A percentile compares a stretch with the other conserved stretches of the same genome.
Conservation (phyloP, 2,113 vertebrate species). For the Myrmecophaga tridactyla region DNA sequence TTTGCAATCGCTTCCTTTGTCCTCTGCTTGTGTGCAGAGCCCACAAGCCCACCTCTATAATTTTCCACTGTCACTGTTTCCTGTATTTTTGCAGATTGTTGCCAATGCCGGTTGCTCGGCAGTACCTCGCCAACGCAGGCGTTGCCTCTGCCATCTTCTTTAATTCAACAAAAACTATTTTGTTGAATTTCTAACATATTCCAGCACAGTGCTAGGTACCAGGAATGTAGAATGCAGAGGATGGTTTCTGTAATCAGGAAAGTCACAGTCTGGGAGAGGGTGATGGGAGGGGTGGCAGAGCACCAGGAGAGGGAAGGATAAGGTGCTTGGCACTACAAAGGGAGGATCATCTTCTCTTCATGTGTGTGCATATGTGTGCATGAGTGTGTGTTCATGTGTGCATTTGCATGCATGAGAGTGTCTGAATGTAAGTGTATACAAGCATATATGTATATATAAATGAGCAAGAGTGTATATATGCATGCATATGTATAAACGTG, state of each 20-base stretch:
- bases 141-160: fast-evolving
- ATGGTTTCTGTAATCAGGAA: background rate
- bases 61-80: background rate
- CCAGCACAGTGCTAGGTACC: too few species aligned
- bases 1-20: background rate
- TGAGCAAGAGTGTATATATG: too few species aligned
- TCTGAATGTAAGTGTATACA: background rate
- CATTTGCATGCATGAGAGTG: background rate
- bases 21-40: background rate
- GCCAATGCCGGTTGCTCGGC: fast-evolving
- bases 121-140: fast-evolving
- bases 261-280: background rate
- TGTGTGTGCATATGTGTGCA: background rate
- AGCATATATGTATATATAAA: fast-evolving
- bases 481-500: background rate
- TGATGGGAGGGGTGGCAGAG: fast-evolving
- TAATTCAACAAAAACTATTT: background rate
- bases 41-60: fast-evolving
- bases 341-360: fast-evolving
- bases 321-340: background rate
- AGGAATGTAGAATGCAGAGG: background rate
- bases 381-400: too few species aligned
- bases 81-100: background rate
- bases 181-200: background rate
- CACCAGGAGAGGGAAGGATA: background rate